These are phyloP conservation scores for Brachionus angularis DNA, from an alignment of 1,140 invertebrate species.

Conservation along the genomic window DNA sequence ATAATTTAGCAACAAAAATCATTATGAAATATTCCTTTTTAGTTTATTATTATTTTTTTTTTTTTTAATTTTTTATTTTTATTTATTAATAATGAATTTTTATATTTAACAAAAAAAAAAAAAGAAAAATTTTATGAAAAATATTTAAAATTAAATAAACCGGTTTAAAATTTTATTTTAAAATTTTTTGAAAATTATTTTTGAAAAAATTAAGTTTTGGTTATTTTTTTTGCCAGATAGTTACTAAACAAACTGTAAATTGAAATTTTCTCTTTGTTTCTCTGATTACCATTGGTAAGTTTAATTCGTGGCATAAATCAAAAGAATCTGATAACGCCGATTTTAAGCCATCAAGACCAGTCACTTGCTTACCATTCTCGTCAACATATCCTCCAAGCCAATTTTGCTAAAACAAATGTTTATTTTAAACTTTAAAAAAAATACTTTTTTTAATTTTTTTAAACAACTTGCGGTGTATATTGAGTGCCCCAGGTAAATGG, in stretches of 20 bases:
- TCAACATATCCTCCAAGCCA: conserved; percentile 55
- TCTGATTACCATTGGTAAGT: conserved; percentile 56
- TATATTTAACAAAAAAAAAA: too few relatives aligned
- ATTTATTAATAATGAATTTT: too few relatives aligned
- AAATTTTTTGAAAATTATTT: not conserved
- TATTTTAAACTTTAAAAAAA: conserved; percentile 45
- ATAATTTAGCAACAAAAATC: too few relatives aligned
- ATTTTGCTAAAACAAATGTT: too few relatives aligned
- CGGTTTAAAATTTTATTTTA: not conserved
- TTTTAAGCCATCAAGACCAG: conserved; percentile 52
- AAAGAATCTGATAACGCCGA: conserved; percentile 44
- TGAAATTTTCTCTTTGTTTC: conserved; percentile 57
- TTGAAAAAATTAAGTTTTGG: not conserved
- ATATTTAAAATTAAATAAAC: too few relatives aligned
- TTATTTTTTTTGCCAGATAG: conserved; percentile 55
- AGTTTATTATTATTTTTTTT: too few relatives aligned
- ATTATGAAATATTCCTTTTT: too few relatives aligned
- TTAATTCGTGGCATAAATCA: conserved; percentile 51
- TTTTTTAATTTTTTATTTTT: too few relatives aligned
- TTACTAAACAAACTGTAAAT: conserved; percentile 56
- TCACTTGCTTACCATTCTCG: conserved; percentile 48
- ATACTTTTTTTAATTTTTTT: not conserved
- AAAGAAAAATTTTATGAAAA: too few relatives aligned
- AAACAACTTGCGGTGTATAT: conserved; percentile 53
- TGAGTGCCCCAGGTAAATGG: conserved; percentile 55